Percentiles rank a stretch among this genome's conserved stretches.
Evolutionary conservation across 2,797 vertebrate genomes (phyloP).

Genomic region (Brotula barbata): DNA sequence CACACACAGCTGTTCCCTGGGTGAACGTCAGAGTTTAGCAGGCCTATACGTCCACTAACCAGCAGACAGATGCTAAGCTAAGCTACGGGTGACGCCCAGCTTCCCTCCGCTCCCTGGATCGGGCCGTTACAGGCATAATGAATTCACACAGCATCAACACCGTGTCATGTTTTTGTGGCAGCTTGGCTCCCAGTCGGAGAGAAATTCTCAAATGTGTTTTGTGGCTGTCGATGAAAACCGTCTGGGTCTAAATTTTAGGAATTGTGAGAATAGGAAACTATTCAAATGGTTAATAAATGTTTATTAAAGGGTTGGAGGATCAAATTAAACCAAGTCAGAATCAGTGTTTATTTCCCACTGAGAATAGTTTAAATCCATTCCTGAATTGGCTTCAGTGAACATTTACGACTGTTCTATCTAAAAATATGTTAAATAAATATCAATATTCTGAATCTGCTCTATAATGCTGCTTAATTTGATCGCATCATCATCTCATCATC

Average conservation of each 20-base stretch:
- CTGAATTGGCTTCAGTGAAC: too few species aligned
- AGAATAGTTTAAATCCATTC: too few species aligned
- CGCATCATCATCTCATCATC: too few species aligned
- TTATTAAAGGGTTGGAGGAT: too few species aligned
- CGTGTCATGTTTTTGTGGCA: conserved; percentile 80
- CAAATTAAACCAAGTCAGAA: too few species aligned
- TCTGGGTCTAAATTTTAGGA: conserved; percentile 1
- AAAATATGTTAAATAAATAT: too few species aligned
- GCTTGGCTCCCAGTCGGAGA: conserved; percentile 49
- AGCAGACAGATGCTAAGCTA: conserved; percentile 44
- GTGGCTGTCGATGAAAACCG: background rate
- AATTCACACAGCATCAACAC: conserved; percentile 58
- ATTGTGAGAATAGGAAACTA: too few species aligned
- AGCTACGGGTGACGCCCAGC: conserved; percentile 39
- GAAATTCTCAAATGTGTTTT: conserved; percentile 5
- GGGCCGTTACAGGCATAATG: conserved; percentile 45
- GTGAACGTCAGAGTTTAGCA: conserved; percentile 43
- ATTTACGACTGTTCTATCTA: too few species aligned
- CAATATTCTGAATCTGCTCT: too few species aligned
- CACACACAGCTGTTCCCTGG: conserved; percentile 70
- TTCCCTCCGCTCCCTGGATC: conserved; percentile 23
- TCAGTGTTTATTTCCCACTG: too few species aligned
- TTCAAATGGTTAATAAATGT: too few species aligned
- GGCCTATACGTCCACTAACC: conserved; percentile 30
- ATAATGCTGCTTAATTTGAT: too few species aligned